Evolutionary conservation across 2,797 vertebrate species (phyloP).

Genomic region (Platalea minor): DNA sequence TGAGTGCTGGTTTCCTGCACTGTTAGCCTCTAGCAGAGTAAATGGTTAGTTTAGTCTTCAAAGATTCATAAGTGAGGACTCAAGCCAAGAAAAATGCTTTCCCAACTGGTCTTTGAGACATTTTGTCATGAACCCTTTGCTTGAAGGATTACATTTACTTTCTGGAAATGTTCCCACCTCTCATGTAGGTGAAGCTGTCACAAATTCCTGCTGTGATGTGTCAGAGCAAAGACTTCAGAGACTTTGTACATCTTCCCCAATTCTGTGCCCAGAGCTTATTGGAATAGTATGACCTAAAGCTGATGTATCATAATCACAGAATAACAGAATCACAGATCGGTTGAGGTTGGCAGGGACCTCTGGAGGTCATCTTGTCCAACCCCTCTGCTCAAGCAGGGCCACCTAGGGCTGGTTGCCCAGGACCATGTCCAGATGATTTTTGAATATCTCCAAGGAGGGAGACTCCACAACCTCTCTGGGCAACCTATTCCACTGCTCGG

Average conservation of each 20-base stretch:
- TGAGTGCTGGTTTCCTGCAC: background rate
- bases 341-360: background rate
- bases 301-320: background rate
- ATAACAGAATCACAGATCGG: background rate
- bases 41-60: background rate
- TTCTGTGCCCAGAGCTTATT: background rate
- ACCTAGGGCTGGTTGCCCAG: background rate
- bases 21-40: background rate
- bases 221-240: background rate
- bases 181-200: background rate
- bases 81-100: background rate
- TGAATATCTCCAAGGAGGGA: background rate
- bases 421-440: background rate
- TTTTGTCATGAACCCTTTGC: background rate
- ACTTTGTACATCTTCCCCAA: background rate
- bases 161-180: background rate
- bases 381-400: background rate
- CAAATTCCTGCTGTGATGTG: background rate
- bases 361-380: background rate
- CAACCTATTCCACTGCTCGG: background rate
- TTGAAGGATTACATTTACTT: background rate
- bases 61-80: background rate
- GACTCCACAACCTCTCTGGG: background rate
- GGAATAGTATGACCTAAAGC: background rate
- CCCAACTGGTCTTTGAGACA: background rate